Conservation (phyloP, 1,140 invertebrate genomes). For the Triops longicaudatus region DNA sequence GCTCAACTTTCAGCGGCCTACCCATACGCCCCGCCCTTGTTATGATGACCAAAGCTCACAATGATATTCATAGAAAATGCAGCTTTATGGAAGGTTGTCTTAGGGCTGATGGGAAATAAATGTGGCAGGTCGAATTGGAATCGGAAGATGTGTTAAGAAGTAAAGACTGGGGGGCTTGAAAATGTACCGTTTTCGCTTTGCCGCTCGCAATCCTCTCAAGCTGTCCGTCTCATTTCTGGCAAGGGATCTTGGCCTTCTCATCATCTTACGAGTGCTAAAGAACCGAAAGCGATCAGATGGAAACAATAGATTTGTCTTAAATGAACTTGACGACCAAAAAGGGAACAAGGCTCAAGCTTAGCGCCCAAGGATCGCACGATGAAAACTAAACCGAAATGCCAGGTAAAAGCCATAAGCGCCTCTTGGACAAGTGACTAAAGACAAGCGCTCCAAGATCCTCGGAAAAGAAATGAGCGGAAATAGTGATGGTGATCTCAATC, state of each 20-base stretch:
- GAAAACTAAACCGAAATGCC: not conserved
- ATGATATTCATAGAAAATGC: conserved; percentile 7
- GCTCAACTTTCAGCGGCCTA: no score
- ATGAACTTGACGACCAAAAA: not conserved
- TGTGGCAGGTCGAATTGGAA: not conserved
- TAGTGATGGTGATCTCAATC: not conserved
- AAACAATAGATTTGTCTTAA: conserved; percentile 9
- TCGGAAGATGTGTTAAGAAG: not conserved
- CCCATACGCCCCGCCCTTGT: no score
- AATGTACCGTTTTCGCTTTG: conserved; percentile 1
- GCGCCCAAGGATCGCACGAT: not conserved
- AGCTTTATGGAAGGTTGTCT: not conserved
- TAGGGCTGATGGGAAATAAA: not conserved
- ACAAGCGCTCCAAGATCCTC: not conserved
- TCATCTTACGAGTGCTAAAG: not conserved
- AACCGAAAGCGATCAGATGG: not conserved
- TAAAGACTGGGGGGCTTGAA: not conserved
- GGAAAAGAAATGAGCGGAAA: not conserved
- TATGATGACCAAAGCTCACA: not conserved
- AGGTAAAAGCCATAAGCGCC: conserved; percentile 6
- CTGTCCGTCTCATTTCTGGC: not conserved
- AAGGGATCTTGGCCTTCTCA: not conserved
- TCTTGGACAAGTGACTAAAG: not conserved
- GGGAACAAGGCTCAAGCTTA: not conserved
- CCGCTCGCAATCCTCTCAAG: conserved; percentile 10